These are phyloP conservation scores for Drosophila tripunctata DNA, from an alignment of 2,888 invertebrate species.

Conservation along the genomic window DNA sequence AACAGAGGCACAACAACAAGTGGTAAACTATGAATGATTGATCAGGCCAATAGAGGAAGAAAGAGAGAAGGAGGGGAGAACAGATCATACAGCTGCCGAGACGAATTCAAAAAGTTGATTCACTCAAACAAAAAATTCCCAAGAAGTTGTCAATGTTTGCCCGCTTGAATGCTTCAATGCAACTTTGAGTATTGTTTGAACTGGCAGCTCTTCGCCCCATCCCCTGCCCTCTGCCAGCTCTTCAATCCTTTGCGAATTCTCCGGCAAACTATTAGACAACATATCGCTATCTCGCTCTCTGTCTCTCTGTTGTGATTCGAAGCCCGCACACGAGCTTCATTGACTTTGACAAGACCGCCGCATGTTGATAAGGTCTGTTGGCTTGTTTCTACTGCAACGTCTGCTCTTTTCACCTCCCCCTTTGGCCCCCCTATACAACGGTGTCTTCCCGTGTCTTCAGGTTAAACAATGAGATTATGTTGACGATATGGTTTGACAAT, in stretches of 20 bases:
- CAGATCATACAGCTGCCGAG: background rate
- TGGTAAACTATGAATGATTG: slow-evolving; percentile 72
- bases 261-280: slow-evolving; percentile 15
- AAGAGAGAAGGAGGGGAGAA: background rate
- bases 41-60: slow-evolving; percentile 43
- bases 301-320: background rate
- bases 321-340: slow-evolving; percentile 65
- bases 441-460: slow-evolving; percentile 18
- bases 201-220: slow-evolving; percentile 25
- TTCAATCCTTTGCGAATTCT: slow-evolving; percentile 48
- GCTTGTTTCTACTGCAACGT: slow-evolving; percentile 11
- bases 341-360: slow-evolving; percentile 74
- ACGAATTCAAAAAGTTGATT: slow-evolving; percentile 15
- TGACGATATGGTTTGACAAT: slow-evolving; percentile 79
- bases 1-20: slow-evolving; percentile 60
- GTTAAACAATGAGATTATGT: slow-evolving; percentile 78
- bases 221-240: background rate
- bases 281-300: background rate
- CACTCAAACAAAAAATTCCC: slow-evolving; percentile 57
- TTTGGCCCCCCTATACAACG: background rate
- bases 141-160: slow-evolving; percentile 77
- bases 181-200: slow-evolving; percentile 58
- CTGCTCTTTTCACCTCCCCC: background rate
- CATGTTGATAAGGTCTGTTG: slow-evolving; percentile 68
- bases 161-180: slow-evolving; percentile 74